Conservation (phyloP, 2,113 vertebrate species). For the Paracanthobrama guichenoti region DNA sequence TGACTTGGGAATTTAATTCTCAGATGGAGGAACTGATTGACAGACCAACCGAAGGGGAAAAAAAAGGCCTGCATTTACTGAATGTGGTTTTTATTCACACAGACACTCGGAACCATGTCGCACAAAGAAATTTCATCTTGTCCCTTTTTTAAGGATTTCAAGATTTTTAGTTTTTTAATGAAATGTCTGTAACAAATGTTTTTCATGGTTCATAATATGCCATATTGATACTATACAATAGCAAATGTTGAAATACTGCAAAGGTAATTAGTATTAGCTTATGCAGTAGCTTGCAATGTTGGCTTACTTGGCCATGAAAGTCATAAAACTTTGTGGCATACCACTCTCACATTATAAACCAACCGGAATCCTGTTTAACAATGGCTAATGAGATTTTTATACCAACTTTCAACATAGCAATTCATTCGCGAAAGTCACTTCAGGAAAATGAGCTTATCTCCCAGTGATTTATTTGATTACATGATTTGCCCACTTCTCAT, state of each 20-base stretch:
- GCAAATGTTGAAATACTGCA: background rate
- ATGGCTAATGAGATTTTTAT: conserved; percentile 42
- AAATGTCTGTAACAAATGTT: background rate
- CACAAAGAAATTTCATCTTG: background rate
- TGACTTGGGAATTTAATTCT: conserved; percentile 38
- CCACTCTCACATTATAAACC: conserved; percentile 38
- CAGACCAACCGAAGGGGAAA: background rate
- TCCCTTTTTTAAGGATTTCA: background rate
- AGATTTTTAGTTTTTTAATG: too few species aligned
- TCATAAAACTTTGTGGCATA: conserved; percentile 40
- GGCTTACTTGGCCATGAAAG: conserved; percentile 31
- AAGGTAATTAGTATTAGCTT: conserved; percentile 23
- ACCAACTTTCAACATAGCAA: conserved; percentile 31
- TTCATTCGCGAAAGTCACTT: conserved; percentile 35
- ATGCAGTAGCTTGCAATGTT: conserved; percentile 6
- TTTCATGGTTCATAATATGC: background rate
- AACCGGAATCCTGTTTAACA: conserved; percentile 36
- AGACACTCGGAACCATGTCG: background rate
- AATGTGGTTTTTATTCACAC: background rate
- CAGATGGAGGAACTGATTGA: conserved; percentile 45
- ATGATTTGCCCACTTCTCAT: conserved; percentile 39
- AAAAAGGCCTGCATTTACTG: background rate
- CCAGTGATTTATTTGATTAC: conserved; percentile 49
- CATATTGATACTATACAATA: background rate
- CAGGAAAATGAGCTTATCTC: conserved; percentile 38